Base-by-base conservation (phyloP, 2,797 vertebrate genomes). In the Myiotriccus ornatus region DNA sequence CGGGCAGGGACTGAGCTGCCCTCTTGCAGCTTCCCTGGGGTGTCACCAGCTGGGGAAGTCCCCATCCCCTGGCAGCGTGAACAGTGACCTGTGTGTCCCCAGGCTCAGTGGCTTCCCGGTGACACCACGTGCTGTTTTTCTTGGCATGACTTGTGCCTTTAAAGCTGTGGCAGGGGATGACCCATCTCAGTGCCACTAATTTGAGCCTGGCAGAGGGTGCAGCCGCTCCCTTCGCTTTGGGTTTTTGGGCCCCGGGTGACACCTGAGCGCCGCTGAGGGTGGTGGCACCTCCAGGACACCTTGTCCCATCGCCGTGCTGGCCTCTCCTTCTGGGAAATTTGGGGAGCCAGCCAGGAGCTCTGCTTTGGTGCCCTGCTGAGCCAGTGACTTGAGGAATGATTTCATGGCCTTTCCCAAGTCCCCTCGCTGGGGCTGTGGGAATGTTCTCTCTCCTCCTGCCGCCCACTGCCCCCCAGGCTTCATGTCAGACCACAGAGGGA, bases 321-420 rank as follows among this genome's bases (percentile, higher is more conserved):
- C 41, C 1, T 0, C 21, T 55, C 3, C 55, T 39, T 53, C 28
- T 7, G 65, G 80, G 47, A 57, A 37, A 52, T 16, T 19, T 46
- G 23, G 22, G 41, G 41, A 80, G 12, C 34, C 13, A 3, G 11
- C 25, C 0, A 2, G 34, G 70, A 78, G 41, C 35, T 53, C 20
- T 1, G 22, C 47, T 59, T 21, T 10, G 55, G 57, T 34, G 12
- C 44, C 77, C 57, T 41, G 63, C 82, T 39, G 60, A 81, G 24
- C 4, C 0, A 1, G 32, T 34, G 80, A 25, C 4, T 0, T 2
- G 0, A 0, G 37, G 3, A 21, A 55, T 6, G 52, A 57, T 16
- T 30, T 12, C 34, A 7, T 0, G 7, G 64, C 21, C 3, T 16
- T 65, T 65, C 14, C 7, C 0, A 1, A 63, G 35, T 39, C 22